These are phyloP conservation scores for Acestrorhynchus altus DNA, from an alignment of 2,797 vertebrate species.

Conservation along the genomic window DNA sequence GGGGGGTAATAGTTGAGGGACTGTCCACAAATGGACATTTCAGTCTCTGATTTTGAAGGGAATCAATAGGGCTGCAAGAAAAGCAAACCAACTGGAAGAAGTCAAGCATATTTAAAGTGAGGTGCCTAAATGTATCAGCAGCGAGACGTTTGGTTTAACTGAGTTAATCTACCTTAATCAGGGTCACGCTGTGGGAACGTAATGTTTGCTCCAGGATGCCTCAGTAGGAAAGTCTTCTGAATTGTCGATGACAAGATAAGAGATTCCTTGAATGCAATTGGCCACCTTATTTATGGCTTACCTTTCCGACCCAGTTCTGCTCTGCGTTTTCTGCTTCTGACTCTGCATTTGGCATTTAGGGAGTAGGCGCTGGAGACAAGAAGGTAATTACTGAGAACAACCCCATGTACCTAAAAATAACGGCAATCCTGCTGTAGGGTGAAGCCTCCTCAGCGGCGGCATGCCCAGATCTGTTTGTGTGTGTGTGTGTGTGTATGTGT, in stretches of 20 bases:
- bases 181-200: not conserved
- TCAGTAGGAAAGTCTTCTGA: not conserved
- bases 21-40: not conserved
- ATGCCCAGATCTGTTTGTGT: conserved; percentile 58
- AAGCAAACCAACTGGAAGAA: not conserved
- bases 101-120: too few relatives aligned
- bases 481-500: not conserved
- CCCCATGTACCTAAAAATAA: conserved; percentile 74
- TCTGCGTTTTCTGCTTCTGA: conserved; percentile 47
- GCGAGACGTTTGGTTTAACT: not conserved
- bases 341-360: conserved; percentile 62
- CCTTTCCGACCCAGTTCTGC: not conserved
- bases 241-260: not conserved
- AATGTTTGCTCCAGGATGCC: not conserved
- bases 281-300: not conserved
- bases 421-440: conserved; percentile 69
- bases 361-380: conserved; percentile 63
- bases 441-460: conserved; percentile 69
- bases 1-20: not conserved
- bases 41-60: not conserved
- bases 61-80: not conserved
- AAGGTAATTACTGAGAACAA: conserved; percentile 76
- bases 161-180: not conserved
- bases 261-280: not conserved
- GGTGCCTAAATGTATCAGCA: too few relatives aligned